A percentile compares a stretch with the other conserved stretches of the same genome.
These are phyloP conservation scores for Chymomyza amoena DNA, from an alignment of 2,888 invertebrate genomes.

Conservation along the genomic window DNA sequence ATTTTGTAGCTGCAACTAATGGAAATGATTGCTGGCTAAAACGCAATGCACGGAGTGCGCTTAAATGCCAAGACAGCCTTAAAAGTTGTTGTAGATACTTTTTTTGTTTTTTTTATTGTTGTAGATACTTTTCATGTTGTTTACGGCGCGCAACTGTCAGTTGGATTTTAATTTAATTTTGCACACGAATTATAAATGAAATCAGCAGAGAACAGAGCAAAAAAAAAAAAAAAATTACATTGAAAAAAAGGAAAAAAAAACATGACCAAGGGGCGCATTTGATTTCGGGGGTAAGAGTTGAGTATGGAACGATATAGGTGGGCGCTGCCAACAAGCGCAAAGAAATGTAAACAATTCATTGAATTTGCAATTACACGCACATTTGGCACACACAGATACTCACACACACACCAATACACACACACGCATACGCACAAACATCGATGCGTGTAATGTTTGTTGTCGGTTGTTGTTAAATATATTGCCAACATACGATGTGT, in stretches of 20 bases:
- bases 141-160: constrained; percentile 46
- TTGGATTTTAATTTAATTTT: constrained; percentile 70
- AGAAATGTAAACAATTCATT: constrained; percentile 75
- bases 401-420: constrained; percentile 39
- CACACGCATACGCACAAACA: constrained; percentile 19
- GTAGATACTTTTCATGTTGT: constrained; percentile 16
- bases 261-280: constrained; percentile 40
- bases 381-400: constrained; percentile 58
- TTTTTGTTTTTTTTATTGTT: constrained; percentile 28
- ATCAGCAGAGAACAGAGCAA: constrained; percentile 43
- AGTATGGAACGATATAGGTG: neutral
- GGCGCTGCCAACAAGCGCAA: constrained; percentile 64
- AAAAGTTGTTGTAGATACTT: constrained; percentile 18
- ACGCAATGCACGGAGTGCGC: constrained; percentile 50
- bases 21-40: constrained; percentile 70
- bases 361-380: constrained; percentile 76
- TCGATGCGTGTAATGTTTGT: constrained; percentile 68
- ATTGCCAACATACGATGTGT: constrained; percentile 34
- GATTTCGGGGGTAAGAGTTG: constrained; percentile 7
- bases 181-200: constrained; percentile 72
- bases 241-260: constrained; percentile 36
- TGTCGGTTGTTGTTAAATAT: constrained; percentile 38
- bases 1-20: constrained; percentile 65
- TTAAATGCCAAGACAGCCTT: neutral
- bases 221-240: constrained; percentile 19